Percentiles rank a stretch among this genome's conserved stretches.
Conservation (phyloP, 2,888 invertebrate species). For the Syrista parreyssii region DNA sequence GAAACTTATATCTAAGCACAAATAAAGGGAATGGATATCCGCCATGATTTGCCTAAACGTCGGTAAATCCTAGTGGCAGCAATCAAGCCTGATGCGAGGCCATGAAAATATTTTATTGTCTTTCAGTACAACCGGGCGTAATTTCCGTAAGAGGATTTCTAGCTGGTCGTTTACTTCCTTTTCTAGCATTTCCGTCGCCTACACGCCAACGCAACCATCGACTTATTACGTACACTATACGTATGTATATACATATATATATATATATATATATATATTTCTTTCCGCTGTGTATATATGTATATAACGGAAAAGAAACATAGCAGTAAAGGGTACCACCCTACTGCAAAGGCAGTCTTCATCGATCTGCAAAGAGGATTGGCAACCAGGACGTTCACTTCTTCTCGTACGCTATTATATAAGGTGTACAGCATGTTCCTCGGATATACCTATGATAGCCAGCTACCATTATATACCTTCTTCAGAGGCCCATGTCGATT, state of each 20-base stretch:
- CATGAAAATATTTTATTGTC: constrained; percentile 27
- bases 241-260: background rate
- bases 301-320: background rate
- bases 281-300: no score
- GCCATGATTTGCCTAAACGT: constrained; percentile 21
- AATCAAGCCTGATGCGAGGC: constrained; percentile 23
- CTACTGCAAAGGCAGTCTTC: background rate
- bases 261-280: background rate
- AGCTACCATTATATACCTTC: background rate
- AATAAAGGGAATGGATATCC: background rate
- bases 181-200: background rate
- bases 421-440: background rate
- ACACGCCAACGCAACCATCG: background rate
- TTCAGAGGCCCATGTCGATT: background rate
- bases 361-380: background rate
- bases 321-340: background rate
- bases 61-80: constrained; percentile 15
- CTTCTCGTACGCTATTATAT: background rate
- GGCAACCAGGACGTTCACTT: background rate
- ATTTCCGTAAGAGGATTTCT: constrained; percentile 27
- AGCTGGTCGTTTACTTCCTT: background rate
- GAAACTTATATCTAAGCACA: background rate
- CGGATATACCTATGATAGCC: background rate
- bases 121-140: constrained; percentile 20
- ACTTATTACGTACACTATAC: background rate